phyloP scores from a whole-genome alignment of 2,888 invertebrate genomes.

The Alloscopus bannaensis region DNA sequence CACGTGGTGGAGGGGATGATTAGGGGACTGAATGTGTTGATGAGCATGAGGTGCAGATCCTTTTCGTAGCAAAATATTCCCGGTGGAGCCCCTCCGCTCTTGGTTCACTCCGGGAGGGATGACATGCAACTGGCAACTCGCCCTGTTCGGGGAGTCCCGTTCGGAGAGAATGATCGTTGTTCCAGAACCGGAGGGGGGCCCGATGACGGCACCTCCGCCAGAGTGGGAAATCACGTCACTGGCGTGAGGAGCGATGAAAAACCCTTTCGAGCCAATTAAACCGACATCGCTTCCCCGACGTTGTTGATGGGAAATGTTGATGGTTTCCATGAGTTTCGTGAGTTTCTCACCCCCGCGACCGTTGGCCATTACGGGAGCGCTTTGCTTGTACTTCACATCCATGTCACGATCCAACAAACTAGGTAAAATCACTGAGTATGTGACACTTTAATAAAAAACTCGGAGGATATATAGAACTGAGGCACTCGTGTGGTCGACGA shows the following conservation, averaged over 20 bases:
- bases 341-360: slow-evolving; percentile 69
- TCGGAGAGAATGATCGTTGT: slow-evolving; percentile 46
- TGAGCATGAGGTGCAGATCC: slow-evolving; percentile 66
- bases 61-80: slow-evolving; percentile 72
- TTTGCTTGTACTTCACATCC: not conserved
- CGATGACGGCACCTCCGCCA: slow-evolving; percentile 31
- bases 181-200: slow-evolving; percentile 19
- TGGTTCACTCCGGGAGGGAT: slow-evolving; percentile 65
- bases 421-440: no score
- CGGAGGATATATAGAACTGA: no score
- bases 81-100: slow-evolving; percentile 72
- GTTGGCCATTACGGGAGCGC: slow-evolving; percentile 49
- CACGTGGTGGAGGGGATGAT: slow-evolving; percentile 57
- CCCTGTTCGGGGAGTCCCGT: slow-evolving; percentile 66
- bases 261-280: slow-evolving; percentile 64
- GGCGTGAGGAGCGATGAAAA: slow-evolving; percentile 70
- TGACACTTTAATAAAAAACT: no score
- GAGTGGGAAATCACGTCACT: slow-evolving; percentile 63
- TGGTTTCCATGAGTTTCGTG: slow-evolving; percentile 70
- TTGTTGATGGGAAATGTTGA: slow-evolving; percentile 60
- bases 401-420: no score
- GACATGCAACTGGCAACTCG: slow-evolving; percentile 68
- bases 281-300: slow-evolving; percentile 72
- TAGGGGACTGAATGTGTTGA: slow-evolving; percentile 34
- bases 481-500: slow-evolving; percentile 6